phyloP scores from a whole-genome alignment of 2,888 invertebrate genomes.

The Julus scandinavius region DNA sequence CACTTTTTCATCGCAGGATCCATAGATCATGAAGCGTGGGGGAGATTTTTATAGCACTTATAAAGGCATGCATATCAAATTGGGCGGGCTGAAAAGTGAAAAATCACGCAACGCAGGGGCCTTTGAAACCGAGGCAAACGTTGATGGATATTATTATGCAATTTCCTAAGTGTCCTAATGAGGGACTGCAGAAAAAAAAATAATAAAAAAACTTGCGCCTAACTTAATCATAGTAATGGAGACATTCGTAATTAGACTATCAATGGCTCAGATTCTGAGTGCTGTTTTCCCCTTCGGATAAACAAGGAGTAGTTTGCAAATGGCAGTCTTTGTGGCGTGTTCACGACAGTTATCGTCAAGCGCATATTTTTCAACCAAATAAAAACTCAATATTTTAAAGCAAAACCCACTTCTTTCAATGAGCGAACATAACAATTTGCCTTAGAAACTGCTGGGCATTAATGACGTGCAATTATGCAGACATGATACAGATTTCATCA shows the following conservation, averaged over 20 bases:
- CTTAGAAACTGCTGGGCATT: neutral
- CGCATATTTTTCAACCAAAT: neutral
- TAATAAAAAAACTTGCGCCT: neutral
- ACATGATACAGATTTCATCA: neutral
- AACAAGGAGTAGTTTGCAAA: neutral
- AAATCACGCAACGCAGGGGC: neutral
- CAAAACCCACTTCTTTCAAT: too few species aligned
- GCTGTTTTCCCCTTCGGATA: neutral
- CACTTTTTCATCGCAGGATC: conserved; percentile 11
- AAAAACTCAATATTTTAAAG: neutral
- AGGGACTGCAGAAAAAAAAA: neutral
- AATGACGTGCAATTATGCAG: neutral
- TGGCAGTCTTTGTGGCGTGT: neutral
- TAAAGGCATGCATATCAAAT: conserved; percentile 28
- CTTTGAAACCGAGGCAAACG: neutral
- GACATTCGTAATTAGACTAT: conserved; percentile 7
- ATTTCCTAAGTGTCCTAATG: conserved; percentile 39
- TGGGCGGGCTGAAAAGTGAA: conserved; percentile 28
- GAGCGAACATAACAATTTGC: neutral
- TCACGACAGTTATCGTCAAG: neutral
- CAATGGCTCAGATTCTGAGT: neutral
- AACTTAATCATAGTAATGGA: conserved; percentile 23
- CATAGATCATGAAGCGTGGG: conserved; percentile 13
- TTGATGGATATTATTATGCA: conserved; percentile 21
- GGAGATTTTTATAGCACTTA: conserved; percentile 34